Base-by-base conservation (phyloP, 1,140 invertebrate genomes). In the Daktulosphaira vitifoliae region DNA sequence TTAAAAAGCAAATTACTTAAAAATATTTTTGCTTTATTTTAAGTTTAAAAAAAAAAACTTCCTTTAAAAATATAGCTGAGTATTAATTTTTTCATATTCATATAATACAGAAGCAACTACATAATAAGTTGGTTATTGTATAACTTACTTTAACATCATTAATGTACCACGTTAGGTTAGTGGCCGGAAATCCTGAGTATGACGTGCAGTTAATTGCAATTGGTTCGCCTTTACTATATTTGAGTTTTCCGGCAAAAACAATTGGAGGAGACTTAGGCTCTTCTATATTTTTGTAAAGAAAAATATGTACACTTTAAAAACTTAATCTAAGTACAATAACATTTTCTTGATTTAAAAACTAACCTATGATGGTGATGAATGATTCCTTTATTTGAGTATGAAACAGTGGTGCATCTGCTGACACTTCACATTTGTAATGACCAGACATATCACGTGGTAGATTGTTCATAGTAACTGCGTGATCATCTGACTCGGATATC, bases 351-450 rank as follows among this genome's bases (percentile, higher is more conserved):
- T 33, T 33, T 33, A 33, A 33, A 6, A 33, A 46, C 65, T 37
- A 22, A 66, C 66, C 66, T 16, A 56, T 66, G 26, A 66, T 56
- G 15, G 54, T 56, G 25, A 66, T 66, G 20, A 39, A 49, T 0
- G 54, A 50, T 22, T 66, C 54, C 51, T 66, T 66, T 50, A 81
- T 77, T 70, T 67, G 82, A 0, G 89, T 92, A 72, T 87, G 83
- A 74, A 92, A 92, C 26, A 86, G 88, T 3, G 89, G 89, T n/a
- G 86, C 86, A 74, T 92, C 89, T 2, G 86, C 85, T 1, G 87
- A 89, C 59, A 90, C 84, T 76, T 91, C 89, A 75, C 89, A 92
- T 68, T 83, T 87, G 74, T 86, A 90, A 49, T 76, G 74, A 0
- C 86, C 87, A 52, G 82, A 81, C 42, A 84, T 82, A 51, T 80